Evolutionary conservation across 2,797 vertebrate species (phyloP).

Genomic region (Enteromius radiatus): DNA sequence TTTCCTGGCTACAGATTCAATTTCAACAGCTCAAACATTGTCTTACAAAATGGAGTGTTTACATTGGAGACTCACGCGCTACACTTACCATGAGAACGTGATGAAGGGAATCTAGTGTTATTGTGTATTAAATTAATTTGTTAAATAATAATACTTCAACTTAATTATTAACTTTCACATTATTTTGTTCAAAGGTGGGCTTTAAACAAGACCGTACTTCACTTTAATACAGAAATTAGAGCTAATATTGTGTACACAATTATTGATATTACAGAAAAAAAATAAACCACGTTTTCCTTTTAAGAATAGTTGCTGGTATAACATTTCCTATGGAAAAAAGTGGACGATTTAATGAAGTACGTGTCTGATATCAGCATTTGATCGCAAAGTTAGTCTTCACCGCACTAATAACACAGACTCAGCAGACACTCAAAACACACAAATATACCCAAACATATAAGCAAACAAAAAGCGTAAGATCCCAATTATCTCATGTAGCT

Average conservation of each 20-base stretch:
- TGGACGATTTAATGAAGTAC: background rate
- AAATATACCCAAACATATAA: background rate
- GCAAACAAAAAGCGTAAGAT: constrained; percentile 30
- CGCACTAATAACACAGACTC: background rate
- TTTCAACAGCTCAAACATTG: constrained; percentile 18
- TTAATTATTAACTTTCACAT: background rate
- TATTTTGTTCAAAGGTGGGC: background rate
- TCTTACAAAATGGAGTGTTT: constrained; percentile 28
- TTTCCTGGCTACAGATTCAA: constrained; percentile 33
- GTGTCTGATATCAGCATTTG: constrained; percentile 6
- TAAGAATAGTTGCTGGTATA: background rate
- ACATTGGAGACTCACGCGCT: constrained; percentile 7
- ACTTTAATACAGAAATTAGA: background rate
- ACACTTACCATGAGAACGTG: constrained; percentile 11
- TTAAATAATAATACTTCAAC: background rate
- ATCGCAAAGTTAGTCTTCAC: background rate
- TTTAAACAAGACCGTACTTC: background rate
- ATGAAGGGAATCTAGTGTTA: constrained; percentile 12
- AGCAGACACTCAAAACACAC: constrained; percentile 17
- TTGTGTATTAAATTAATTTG: background rate
- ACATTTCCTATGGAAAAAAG: background rate
- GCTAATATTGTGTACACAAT: background rate
- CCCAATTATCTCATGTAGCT: constrained; percentile 23
- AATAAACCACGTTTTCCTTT: background rate
- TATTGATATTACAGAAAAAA: background rate